Evolutionary conservation across 2,888 invertebrate species (phyloP), one percentile per base, ranked within the genome.

Genomic region (Ennomos fuscantarius): DNA sequence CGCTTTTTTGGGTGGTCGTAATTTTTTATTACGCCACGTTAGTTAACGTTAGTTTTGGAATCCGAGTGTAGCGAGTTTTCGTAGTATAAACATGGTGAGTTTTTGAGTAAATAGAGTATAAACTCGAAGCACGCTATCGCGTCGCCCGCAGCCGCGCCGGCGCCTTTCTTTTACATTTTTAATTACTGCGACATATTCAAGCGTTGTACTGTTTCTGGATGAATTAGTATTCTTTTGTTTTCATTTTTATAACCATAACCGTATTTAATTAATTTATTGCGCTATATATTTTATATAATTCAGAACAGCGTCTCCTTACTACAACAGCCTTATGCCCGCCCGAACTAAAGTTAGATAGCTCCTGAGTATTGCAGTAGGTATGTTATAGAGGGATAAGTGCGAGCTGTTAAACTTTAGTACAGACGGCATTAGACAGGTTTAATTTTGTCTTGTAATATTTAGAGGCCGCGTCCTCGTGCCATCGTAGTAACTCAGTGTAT

Each of bases 401-500:
- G n/a, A n/a, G n/a, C n/a, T n/a, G n/a, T n/a, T n/a, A n/a, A n/a
- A n/a, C n/a, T n/a, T n/a, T n/a, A n/a, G n/a, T n/a, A n/a, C n/a
- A n/a, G n/a, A 24, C 24, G 24, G 24, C 5, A 8, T 36, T 31
- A 13, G n/a, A 37, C 11, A 11, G 10, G 31, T 11, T 32, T 32
- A 42, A 42, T 24, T 24, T 24, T 24, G 24, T 24, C 24, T 24
- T 24, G 43, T 43, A 41, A 15, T n/a, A 44, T 34, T 12, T 34
- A 44, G 31, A 8, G 32, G 6, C 47, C 51, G 40, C 44, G 37
- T 13, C 35, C 42, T 40, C 48, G 39, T 46, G 55, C 45, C 46
- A 58, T 74, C 60, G 73, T 72, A 79, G 81, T 83, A 82, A 84
- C 82, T 85, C 76, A 81, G 79, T 81, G 78, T 80, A 84, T 82